Base-by-base conservation (phyloP, 2,113 vertebrate species). In the Elaphurus davidianus region DNA sequence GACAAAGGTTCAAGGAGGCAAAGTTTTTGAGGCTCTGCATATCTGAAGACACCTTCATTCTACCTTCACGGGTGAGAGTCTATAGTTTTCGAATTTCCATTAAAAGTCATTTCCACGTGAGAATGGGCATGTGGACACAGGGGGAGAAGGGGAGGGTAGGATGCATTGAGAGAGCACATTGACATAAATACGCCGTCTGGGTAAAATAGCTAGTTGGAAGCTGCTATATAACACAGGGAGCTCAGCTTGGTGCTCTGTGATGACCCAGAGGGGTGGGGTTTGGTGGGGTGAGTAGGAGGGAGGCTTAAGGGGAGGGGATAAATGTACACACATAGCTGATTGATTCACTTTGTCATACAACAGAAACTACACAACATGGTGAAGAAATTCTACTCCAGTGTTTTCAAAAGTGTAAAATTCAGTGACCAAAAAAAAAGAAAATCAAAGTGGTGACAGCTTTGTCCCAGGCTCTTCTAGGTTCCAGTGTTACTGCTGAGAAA, bases 171-270 rank as follows among this genome's bases (percentile, higher is more conserved):
- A 43, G 23, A 15, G 6, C 71, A 15, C 12, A 1, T 76, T 7
- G 71, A 40, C 1, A 3, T 15, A 40, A 4, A 43, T 1, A 43
- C 40, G 14, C 71, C 0, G 0, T 74, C 0, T 43, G 40, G 0
- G 11, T 21, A 14, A 3, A 76, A 76, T 6, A 14, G 71, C 23
- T 6, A 76, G 23, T 7, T 21, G 67, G n/a, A 2, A 43, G 40
- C 71, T 27, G 36, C 36, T 1, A 3, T 74, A 3, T 25, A 14
- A 43, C 40, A 14, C 71, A 25, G 71, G 40, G 71, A 27, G 12
- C 23, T 27, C 40, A 27, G 71, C 12, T 6, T 7, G 71, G 71
- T 0, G 21, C 40, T 7, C 40, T 76, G 71, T 1, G 12, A 76
- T 43, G 40, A 27, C 40, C 71, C 40, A 7, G 71, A 76, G 40